phyloP scores from a whole-genome alignment of 2,797 vertebrate species.

The Microtus obscurus region DNA sequence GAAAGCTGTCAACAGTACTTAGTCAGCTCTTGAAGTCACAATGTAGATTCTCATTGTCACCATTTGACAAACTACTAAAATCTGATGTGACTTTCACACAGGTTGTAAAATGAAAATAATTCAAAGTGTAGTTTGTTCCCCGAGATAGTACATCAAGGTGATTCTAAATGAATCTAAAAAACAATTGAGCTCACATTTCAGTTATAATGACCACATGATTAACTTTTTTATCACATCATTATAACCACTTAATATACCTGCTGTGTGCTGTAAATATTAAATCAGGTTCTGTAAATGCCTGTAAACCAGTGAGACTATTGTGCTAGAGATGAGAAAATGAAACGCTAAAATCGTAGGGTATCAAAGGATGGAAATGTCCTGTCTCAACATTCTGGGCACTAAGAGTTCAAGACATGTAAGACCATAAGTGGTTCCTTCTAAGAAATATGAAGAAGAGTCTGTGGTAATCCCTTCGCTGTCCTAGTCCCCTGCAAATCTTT shows the following conservation, averaged over 20 bases:
- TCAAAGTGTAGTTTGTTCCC: slow-evolving; percentile 26
- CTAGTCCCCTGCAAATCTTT: not conserved
- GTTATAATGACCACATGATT: slow-evolving; percentile 31
- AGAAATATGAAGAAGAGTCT: not conserved
- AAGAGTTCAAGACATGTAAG: not conserved
- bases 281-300: not conserved
- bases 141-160: slow-evolving; percentile 38
- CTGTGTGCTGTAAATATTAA: slow-evolving; percentile 27
- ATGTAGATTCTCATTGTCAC: slow-evolving; percentile 6
- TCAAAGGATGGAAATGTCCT: not conserved
- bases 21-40: slow-evolving; percentile 7
- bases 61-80: slow-evolving; percentile 53
- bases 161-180: slow-evolving; percentile 40
- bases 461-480: not conserved
- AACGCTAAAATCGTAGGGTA: not conserved
- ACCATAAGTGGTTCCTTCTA: not conserved
- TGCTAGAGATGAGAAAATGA: not conserved
- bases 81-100: slow-evolving; percentile 54
- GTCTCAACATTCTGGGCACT: not conserved
- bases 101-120: slow-evolving; percentile 69
- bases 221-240: slow-evolving; percentile 39
- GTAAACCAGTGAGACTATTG: not conserved
- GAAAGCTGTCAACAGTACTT: slow-evolving; percentile 21
- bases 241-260: slow-evolving; percentile 46
- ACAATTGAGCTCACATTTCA: slow-evolving; percentile 56